Conservation (phyloP, 2,113 vertebrate species). For the Symphodus melops region DNA sequence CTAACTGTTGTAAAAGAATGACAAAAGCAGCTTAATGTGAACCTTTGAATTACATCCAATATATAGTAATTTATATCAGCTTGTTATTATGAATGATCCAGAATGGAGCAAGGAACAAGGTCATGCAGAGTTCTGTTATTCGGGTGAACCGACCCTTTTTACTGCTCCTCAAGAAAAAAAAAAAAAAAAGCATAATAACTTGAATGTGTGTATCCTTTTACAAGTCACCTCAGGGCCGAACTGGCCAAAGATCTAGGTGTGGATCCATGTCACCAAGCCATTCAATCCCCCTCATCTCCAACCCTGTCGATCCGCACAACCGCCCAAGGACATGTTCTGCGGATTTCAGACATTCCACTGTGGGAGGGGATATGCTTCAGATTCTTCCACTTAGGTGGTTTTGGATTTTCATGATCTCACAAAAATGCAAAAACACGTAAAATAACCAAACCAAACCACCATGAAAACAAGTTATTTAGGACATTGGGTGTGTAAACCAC, state of each 20-base stretch:
- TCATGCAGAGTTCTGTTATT: neutral
- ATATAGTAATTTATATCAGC: neutral
- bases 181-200: neutral
- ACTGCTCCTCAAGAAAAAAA: neutral
- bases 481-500: slow-evolving; percentile 1
- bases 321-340: slow-evolving; percentile 42
- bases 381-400: slow-evolving; percentile 16
- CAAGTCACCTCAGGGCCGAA: slow-evolving; percentile 55
- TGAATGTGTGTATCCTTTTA: slow-evolving; percentile 40
- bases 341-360: slow-evolving; percentile 55
- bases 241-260: slow-evolving; percentile 50
- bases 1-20: neutral
- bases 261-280: slow-evolving; percentile 57
- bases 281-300: slow-evolving; percentile 54
- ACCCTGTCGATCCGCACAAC: slow-evolving; percentile 35
- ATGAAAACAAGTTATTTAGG: slow-evolving; percentile 19
- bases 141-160: neutral
- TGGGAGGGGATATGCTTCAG: slow-evolving; percentile 28
- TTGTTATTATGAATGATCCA: neutral
- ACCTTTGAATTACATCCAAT: neutral
- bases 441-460: neutral
- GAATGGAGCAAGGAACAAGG: neutral
- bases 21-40: neutral
- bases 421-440: slow-evolving; percentile 9
- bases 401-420: slow-evolving; percentile 32